A percentile compares a stretch with the other conserved stretches of the same genome.
These are phyloP conservation scores for Pangasius mekongensis DNA, from an alignment of 2,797 vertebrate species.

Conservation along the genomic window DNA sequence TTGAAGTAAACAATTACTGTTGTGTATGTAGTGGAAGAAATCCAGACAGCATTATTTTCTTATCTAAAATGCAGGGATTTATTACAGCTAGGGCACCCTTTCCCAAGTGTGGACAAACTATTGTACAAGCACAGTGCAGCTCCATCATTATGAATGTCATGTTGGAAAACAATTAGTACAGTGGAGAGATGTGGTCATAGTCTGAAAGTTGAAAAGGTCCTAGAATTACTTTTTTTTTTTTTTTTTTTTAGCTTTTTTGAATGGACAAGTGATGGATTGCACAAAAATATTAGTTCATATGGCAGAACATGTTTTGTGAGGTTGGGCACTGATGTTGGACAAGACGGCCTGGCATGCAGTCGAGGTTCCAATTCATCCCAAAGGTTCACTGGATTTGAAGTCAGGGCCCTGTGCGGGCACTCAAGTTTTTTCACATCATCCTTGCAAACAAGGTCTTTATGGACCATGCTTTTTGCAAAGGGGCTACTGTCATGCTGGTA, in stretches of 20 bases:
- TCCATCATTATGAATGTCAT: conserved; percentile 12
- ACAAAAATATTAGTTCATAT: neutral
- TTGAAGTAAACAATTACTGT: conserved; percentile 6
- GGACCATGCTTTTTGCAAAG: neutral
- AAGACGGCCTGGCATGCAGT: neutral
- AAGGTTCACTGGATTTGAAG: neutral
- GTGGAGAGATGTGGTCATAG: neutral
- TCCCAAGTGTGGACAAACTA: neutral
- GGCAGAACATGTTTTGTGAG: neutral
- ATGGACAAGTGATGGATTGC: neutral
- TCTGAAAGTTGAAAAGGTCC: conserved; percentile 6
- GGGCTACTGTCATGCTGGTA: neutral
- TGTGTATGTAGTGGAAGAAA: conserved; percentile 8
- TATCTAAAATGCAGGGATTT: conserved; percentile 22
- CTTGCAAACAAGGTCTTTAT: neutral
- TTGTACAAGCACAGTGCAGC: neutral
- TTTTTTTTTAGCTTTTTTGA: neutral
- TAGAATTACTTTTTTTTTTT: conserved; percentile 5
- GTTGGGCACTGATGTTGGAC: neutral
- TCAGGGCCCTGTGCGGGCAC: neutral
- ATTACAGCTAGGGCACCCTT: conserved; percentile 1
- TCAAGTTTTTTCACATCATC: neutral
- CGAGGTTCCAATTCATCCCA: neutral
- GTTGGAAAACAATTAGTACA: conserved; percentile 8
- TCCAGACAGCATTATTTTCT: neutral